These are phyloP conservation scores for Notodonta dromedarius DNA, from an alignment of 2,888 invertebrate genomes.

Conservation along the genomic window DNA sequence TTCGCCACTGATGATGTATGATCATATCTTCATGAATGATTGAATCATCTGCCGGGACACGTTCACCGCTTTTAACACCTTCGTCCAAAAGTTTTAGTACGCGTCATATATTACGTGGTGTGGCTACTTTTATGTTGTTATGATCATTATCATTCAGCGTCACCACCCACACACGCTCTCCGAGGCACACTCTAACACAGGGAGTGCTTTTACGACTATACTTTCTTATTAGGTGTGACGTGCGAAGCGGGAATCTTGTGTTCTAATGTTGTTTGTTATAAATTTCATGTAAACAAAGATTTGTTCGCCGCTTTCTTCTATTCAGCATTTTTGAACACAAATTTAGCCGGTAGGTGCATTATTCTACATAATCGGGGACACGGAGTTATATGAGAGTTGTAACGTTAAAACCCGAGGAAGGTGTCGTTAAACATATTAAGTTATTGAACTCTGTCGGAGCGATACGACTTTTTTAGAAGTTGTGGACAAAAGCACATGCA, in stretches of 20 bases:
- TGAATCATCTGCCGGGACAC: conserved; percentile 80
- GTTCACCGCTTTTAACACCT: conserved; percentile 82
- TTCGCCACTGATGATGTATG: conserved; percentile 80
- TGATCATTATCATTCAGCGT: conserved; percentile 82
- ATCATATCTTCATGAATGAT: conserved; percentile 81
- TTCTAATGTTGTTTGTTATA: conserved; percentile 12
- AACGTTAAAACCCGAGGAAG: conserved; percentile 57
- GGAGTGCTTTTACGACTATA: conserved; percentile 44
- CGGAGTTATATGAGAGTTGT: conserved; percentile 36
- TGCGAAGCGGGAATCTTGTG: conserved; percentile 21
- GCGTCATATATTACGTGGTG: conserved; percentile 75
- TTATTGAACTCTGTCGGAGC: conserved; percentile 64
- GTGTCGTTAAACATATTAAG: conserved; percentile 72
- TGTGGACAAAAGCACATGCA: conserved; percentile 66
- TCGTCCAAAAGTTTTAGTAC: conserved; percentile 80
- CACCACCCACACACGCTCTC: conserved; percentile 69
- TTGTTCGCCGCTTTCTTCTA: not conserved
- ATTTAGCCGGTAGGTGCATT: not conserved
- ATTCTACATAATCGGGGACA: conserved; percentile 33
- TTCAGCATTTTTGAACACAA: not conserved
- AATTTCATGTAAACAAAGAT: conserved; percentile 10
- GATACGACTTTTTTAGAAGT: conserved; percentile 54
- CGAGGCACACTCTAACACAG: conserved; percentile 45
- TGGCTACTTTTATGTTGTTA: conserved; percentile 81
- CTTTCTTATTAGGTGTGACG: conserved; percentile 45